Base-by-base conservation (phyloP, 2,113 vertebrate genomes). In the Clarias gariepinus region DNA sequence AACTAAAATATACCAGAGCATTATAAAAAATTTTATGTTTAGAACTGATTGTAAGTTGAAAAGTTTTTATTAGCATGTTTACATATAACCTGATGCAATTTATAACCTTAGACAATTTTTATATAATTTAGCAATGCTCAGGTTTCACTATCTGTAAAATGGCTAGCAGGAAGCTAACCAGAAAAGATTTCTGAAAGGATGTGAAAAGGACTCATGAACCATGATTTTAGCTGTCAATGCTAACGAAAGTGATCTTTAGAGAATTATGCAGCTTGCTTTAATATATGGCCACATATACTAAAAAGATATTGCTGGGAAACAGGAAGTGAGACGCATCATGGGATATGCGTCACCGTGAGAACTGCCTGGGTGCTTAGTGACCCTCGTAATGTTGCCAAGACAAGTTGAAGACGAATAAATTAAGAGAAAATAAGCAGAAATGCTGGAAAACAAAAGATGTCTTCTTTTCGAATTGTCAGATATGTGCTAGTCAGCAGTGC, bases 331-430 rank as follows among this genome's bases (percentile, higher is more conserved):
- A 4, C 79, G 88, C 71, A 82, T 69, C 90, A 63, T 90, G 66
- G 88, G 53, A 93, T 88, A 92, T 90, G 84, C 86, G 81, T 89
- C 88, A 91, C 89, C 92, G 91, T 94, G 94, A 93, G 93, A 94
- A 94, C 90, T 90, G 85, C 91, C 86, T 88, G 86, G 91, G 90
- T 89, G 89, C 47, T 47, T 79, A 92, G 91, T 90, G 6, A 76
- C 52, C 73, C 16, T 78, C 63, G 91, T 91, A 94, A 92, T 92
- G 92, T 89, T 88, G 90, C 82, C 90, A 87, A 93, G 93, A 91
- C 91, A 90, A 91, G 83, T 91, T 89, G 91, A 88, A 85, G 93
- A 92, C 61, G 64, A 66, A 61, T 89, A 88, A 85, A 89, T 41
- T 71, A 89, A n/a, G n/a, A n/a, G 91, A 90, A 92, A 89, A n/a